Base-by-base conservation (phyloP, 2,888 invertebrate genomes). In the Steinernema carpocapsae region DNA sequence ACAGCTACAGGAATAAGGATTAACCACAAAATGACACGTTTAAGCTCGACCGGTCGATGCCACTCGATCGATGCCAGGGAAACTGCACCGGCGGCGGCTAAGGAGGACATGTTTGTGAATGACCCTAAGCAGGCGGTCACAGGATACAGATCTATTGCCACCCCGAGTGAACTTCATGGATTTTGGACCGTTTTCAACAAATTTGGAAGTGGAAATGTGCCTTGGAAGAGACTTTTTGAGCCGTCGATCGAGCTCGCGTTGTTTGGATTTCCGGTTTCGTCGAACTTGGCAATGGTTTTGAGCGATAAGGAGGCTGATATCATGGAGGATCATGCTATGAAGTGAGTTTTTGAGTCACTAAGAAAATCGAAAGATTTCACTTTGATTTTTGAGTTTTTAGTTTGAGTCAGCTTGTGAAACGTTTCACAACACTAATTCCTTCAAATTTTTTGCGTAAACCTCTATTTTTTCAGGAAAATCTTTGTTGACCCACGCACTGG, bases 81-180 rank as follows among this genome's bases (percentile, higher is more conserved):
- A 79, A 86, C 84, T 0, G 90, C 90, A 1, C 89, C 90, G 0
- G 88, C 88, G 0, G 90, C 89, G 0, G 92, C 95, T 0, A 89
- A 90, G 10, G 79, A 84, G 73, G 83, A 48, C 17, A 83, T 82
- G 81, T 81, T 79, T 59, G 77, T 82, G 29, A 77, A 77, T 12
- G 76, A 81, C 12, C 80, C 82, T 0, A 78, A 75, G 37, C 79
- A 81, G 22, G 77, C 82, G 3, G 70, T 74, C 7, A 72, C 45
- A 22, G 76, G 84, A 10, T 84, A 82, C 75, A 75, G 77, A 70
- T 79, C 86, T 0, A 84, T 87, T 70, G 87, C 83, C n/a, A 82
- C 83, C 19, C 87, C 87, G 1, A 85, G 86, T 0, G 87, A 87
- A 76, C 76, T 87, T 19, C 82, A 84, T 74, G 88, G 87, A 4